These are phyloP conservation scores for Entomobrya proxima DNA, from an alignment of 2,888 invertebrate genomes.

Conservation along the genomic window DNA sequence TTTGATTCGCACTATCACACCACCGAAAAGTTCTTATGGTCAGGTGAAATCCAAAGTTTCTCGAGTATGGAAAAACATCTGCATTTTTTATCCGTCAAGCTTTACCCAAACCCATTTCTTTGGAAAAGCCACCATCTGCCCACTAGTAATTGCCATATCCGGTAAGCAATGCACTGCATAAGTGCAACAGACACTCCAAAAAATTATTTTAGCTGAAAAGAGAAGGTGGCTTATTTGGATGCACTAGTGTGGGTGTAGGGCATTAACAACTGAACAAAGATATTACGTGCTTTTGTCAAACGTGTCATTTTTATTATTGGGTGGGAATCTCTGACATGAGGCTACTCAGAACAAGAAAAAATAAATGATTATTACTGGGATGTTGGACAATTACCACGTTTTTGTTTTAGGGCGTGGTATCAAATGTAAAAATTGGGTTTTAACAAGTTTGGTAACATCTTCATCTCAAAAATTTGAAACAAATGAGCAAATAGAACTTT, in stretches of 20 bases:
- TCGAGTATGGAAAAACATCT: constrained; percentile 39
- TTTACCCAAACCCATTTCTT: background rate
- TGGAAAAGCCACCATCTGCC: no score
- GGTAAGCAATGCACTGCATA: no score
- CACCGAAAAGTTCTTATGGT: constrained; percentile 14
- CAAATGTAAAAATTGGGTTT: background rate
- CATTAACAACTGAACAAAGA: background rate
- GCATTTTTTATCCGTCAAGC: background rate
- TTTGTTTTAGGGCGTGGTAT: constrained; percentile 3
- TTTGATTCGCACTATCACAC: constrained; percentile 6
- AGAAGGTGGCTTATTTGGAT: constrained; percentile 7
- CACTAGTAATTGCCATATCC: no score
- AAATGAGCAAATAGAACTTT: no score
- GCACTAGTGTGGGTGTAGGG: background rate
- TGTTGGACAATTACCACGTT: background rate
- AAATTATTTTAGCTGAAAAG: background rate
- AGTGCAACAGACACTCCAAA: no score
- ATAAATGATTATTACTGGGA: background rate
- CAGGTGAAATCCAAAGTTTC: background rate
- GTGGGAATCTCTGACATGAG: constrained; percentile 1
- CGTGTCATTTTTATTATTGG: constrained; percentile 35
- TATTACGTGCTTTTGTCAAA: constrained; percentile 20
- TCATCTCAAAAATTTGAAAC: no score
- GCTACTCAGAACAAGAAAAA: constrained; percentile 14
- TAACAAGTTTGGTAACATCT: background rate